phyloP scores from a whole-genome alignment of 2,113 vertebrate genomes.

The Zonotrichia leucophrys region DNA sequence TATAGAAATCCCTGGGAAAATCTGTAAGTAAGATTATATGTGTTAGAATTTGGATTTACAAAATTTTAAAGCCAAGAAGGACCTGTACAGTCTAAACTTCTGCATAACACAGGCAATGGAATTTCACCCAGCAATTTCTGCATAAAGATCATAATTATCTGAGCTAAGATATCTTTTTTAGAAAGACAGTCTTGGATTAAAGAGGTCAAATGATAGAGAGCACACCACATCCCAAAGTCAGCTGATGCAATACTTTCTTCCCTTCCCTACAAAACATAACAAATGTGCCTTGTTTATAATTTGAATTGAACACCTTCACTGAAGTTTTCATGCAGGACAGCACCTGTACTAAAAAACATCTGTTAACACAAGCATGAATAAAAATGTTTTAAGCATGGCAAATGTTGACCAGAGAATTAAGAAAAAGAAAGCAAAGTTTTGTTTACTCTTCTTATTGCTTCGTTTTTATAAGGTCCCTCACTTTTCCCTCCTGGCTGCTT shows the following conservation, averaged over 20 bases:
- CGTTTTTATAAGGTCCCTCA: neutral
- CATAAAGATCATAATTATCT: constrained; percentile 49
- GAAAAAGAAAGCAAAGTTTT: neutral
- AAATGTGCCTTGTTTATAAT: neutral
- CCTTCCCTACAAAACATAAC: neutral
- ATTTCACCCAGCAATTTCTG: constrained; percentile 60
- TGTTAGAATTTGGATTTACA: constrained; percentile 18
- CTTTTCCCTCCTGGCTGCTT: neutral
- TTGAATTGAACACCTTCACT: neutral
- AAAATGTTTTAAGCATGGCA: neutral
- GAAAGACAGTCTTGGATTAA: constrained; percentile 46
- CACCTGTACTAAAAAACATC: neutral
- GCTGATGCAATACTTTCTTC: constrained; percentile 15
- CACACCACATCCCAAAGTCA: constrained; percentile 38
- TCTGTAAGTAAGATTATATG: constrained; percentile 17
- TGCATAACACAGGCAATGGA: neutral
- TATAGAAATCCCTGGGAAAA: neutral
- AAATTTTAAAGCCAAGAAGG: neutral
- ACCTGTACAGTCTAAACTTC: neutral
- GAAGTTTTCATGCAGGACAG: neutral
- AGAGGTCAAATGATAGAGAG: constrained; percentile 52
- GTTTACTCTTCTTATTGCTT: neutral
- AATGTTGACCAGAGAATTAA: neutral
- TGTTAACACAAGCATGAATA: neutral
- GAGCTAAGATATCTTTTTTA: constrained; percentile 34